Conservation (phyloP, 2,888 invertebrate genomes). For the Venustoraphidia nigricollis region DNA sequence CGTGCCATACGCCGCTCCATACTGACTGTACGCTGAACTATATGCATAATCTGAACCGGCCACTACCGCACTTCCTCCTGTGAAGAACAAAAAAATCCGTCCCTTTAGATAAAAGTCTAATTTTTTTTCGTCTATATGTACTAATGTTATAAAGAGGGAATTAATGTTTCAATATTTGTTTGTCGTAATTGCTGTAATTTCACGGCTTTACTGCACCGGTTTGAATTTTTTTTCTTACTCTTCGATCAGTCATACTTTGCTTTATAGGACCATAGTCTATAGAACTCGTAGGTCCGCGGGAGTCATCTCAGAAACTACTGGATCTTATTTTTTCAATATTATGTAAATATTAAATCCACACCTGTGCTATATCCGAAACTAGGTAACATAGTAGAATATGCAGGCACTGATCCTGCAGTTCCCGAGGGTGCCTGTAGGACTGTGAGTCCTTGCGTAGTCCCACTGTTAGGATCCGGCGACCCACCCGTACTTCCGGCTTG, state of each 20-base stretch:
- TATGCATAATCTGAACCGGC: constrained; percentile 53
- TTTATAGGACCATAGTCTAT: too few species aligned
- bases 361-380: constrained; percentile 57
- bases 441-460: constrained; percentile 17
- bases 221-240: too few species aligned
- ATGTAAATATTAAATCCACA: constrained; percentile 11
- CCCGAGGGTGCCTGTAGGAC: constrained; percentile 44
- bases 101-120: not conserved
- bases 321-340: too few species aligned
- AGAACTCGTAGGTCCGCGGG: too few species aligned
- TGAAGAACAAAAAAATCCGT: constrained; percentile 15
- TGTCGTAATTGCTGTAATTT: too few species aligned
- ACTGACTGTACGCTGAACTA: constrained; percentile 59
- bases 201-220: too few species aligned
- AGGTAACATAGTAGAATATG: constrained; percentile 47
- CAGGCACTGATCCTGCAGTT: constrained; percentile 31
- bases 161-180: too few species aligned
- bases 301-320: too few species aligned
- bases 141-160: not conserved
- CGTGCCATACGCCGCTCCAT: constrained; percentile 52
- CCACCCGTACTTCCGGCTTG: constrained; percentile 33
- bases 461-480: constrained; percentile 26
- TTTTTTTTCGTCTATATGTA: not conserved
- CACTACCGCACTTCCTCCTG: constrained; percentile 46
- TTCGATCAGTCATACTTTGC: too few species aligned